Evolutionary conservation across 1,140 invertebrate genomes (phyloP), one percentile per base, ranked within the genome.

Genomic region (Aphidius ervi): DNA sequence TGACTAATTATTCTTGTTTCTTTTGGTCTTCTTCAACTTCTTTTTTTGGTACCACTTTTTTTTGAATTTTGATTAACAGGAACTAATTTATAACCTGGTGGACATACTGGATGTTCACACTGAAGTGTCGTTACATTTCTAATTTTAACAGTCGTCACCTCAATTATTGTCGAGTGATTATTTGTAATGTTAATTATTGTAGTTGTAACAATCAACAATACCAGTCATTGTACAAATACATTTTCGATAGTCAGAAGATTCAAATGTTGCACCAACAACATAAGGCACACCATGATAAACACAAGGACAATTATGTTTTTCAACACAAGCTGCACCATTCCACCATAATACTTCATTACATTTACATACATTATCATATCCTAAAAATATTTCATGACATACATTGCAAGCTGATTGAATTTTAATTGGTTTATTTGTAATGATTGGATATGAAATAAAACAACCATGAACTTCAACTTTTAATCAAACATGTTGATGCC

Each of bases 151-250:
- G 59, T 74, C 68, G 42, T 42, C 9, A 9, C 62, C 67, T 59
- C 20, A 5, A 23, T 60, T 1, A 48, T 61, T 7, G 47, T 67
- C 52, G 9, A 58, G 43, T 16, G 40, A 39, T 20, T 55, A 59
- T 16, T 16, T 16, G 16, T 0, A 16, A 16, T 1, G 16, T 16
- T 16, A 16, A 16, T 16, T 16, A 16, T 16, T n/a, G 20, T 60
- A 55, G 23, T 61, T 81, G 78, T 16, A 16, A 70, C 92, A 95
- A 46, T 82, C 72, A 1, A 84, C 69, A 9, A 83, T 74, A 31
- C 92, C 92, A 9, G 87, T 86, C 10, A 93, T 65, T 59, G 86
- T 82, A 74, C 92, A 95, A 31, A 86, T 79, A 68, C 92, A 95
- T 58, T 89, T 83, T 59, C 87, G 82, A 72, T 92, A 95, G 42